Conservation (phyloP, 2,888 invertebrate species). For the Clusia tigrina region DNA sequence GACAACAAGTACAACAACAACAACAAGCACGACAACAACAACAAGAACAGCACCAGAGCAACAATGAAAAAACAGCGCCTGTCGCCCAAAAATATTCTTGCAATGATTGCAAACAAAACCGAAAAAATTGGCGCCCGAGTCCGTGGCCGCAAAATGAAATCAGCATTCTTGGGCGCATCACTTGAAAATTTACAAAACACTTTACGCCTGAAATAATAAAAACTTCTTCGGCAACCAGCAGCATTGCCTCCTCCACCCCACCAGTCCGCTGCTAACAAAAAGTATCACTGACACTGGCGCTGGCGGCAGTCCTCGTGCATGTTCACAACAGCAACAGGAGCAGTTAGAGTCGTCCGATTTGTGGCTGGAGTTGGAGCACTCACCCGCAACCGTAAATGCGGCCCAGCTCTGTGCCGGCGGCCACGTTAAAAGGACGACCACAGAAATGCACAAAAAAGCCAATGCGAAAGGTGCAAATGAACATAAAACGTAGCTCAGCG, state of each 20-base stretch:
- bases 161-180: neutral
- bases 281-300: neutral
- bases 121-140: neutral
- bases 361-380: neutral
- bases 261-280: neutral
- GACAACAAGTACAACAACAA: neutral
- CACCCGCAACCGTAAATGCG: neutral
- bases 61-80: neutral
- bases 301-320: neutral
- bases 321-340: neutral
- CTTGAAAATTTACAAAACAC: constrained; percentile 43
- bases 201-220: constrained; percentile 54
- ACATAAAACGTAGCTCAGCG: constrained; percentile 25
- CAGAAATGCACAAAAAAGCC: constrained; percentile 21
- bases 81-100: neutral
- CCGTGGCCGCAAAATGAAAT: neutral
- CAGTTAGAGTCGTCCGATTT: neutral
- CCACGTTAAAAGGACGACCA: neutral
- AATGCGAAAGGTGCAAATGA: constrained; percentile 54
- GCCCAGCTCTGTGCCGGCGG: neutral
- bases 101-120: constrained; percentile 4
- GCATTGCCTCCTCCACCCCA: neutral
- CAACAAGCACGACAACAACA: neutral
- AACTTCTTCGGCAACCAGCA: constrained; percentile 35
- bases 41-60: neutral